phyloP scores from a whole-genome alignment of 1,140 invertebrate genomes.

The Papilio xuthus region DNA sequence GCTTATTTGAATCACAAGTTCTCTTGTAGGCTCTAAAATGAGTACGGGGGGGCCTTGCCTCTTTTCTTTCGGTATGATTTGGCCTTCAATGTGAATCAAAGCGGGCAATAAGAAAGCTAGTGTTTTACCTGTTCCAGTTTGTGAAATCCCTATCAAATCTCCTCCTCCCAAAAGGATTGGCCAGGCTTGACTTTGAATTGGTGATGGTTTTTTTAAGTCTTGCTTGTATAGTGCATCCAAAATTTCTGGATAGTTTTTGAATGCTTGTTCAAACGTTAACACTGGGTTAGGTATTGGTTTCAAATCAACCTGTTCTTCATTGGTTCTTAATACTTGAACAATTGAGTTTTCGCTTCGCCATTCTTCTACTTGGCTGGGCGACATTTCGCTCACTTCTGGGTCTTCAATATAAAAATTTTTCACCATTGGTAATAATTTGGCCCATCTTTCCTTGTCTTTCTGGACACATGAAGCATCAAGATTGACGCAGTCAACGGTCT shows the following conservation, averaged over 20 bases:
- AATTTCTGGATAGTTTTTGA: conserved; percentile 91
- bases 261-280: conserved; percentile 92
- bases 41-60: conserved; percentile 91
- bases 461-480: conserved; percentile 78
- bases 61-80: conserved; percentile 85
- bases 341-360: conserved; percentile 86
- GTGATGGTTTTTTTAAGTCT: conserved; percentile 91
- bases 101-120: conserved; percentile 95
- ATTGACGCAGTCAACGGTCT: conserved; percentile 71
- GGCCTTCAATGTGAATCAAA: conserved; percentile 93
- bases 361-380: conserved; percentile 82
- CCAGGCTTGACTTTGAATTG: conserved; percentile 96
- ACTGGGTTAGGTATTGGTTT: conserved; percentile 91
- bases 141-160: conserved; percentile 96
- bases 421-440: conserved; percentile 84
- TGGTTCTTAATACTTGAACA: conserved; percentile 64
- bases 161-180: conserved; percentile 91
- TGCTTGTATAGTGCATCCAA: conserved; percentile 90
- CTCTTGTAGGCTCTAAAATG: conserved; percentile 94
- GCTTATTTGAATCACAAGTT: conserved; percentile 95
- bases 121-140: conserved; percentile 96
- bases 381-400: conserved; percentile 85
- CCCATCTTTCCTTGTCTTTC: conserved; percentile 82
- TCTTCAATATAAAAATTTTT: conserved; percentile 95
- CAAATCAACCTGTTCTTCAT: conserved; percentile 36